Conservation (phyloP, 2,797 vertebrate species). For the Tamandua tetradactyla region DNA sequence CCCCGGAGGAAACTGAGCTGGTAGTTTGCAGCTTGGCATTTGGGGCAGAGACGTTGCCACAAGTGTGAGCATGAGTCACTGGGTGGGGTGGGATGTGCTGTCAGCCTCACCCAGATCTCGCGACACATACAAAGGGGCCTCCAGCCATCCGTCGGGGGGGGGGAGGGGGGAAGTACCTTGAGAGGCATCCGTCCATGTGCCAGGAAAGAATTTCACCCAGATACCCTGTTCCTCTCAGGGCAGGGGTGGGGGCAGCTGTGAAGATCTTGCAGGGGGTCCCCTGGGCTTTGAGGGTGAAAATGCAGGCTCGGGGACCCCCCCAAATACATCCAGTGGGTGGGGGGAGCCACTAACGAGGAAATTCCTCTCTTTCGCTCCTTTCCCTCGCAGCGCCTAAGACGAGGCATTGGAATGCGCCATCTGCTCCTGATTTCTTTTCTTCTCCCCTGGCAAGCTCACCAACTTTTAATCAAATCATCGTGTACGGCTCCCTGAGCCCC, state of each 20-base stretch:
- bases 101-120: not conserved
- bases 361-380: not conserved
- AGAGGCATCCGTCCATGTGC: not conserved
- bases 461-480: not conserved
- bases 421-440: not conserved
- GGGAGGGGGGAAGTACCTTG: too few relatives aligned
- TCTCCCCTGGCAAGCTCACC: not conserved
- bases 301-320: not conserved
- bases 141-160: too few relatives aligned
- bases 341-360: accelerated
- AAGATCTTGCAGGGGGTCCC: too few relatives aligned
- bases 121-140: not conserved
- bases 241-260: too few relatives aligned
- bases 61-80: accelerated
- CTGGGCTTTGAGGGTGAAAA: accelerated
- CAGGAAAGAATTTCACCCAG: not conserved
- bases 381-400: not conserved
- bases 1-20: accelerated
- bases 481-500: not conserved
- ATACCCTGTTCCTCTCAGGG: not conserved
- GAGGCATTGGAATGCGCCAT: accelerated
- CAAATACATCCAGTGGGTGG: too few relatives aligned
- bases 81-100: accelerated
- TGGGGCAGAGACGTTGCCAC: not conserved
- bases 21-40: accelerated